Conservation (phyloP, 2,888 invertebrate genomes). For the Myopa tessellatipennis region DNA sequence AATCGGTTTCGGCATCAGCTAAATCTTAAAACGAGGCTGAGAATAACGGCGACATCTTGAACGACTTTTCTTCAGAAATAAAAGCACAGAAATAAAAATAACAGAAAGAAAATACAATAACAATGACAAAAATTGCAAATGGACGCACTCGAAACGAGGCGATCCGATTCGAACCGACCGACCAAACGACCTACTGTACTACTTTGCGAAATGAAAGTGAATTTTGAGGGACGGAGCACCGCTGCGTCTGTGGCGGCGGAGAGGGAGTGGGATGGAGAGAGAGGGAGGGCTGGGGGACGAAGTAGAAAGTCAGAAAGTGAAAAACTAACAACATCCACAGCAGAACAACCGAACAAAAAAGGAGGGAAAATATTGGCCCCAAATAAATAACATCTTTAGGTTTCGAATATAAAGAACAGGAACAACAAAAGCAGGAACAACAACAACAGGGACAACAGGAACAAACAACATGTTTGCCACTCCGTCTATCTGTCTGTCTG, state of each 20-base stretch:
- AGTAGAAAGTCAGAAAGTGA: not conserved
- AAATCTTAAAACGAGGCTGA: slow-evolving; percentile 31
- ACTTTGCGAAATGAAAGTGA: slow-evolving; percentile 45
- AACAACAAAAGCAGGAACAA: not conserved
- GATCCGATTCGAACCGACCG: not conserved
- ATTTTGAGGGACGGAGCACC: slow-evolving; percentile 3
- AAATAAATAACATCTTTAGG: not conserved
- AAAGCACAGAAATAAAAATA: slow-evolving; percentile 12
- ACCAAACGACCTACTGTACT: slow-evolving; percentile 34
- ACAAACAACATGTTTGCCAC: not conserved
- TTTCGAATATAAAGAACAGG: not conserved
- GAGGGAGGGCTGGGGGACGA: not conserved
- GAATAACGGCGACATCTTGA: slow-evolving; percentile 34
- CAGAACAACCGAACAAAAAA: not conserved
- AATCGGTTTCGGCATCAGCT: too few species aligned
- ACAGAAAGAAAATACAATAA: slow-evolving; percentile 4
- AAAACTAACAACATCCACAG: not conserved
- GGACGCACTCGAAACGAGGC: not conserved
- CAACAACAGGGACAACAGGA: slow-evolving; percentile 14
- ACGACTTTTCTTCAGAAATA: slow-evolving; percentile 11
- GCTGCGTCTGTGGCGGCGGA: not conserved
- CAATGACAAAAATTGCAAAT: slow-evolving; percentile 42
- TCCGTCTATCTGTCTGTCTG: too few species aligned
- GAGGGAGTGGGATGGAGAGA: not conserved
- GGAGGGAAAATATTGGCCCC: not conserved